Evolutionary conservation across 2,888 invertebrate genomes (phyloP).

Genomic region (Dicyrtomina minuta): DNA sequence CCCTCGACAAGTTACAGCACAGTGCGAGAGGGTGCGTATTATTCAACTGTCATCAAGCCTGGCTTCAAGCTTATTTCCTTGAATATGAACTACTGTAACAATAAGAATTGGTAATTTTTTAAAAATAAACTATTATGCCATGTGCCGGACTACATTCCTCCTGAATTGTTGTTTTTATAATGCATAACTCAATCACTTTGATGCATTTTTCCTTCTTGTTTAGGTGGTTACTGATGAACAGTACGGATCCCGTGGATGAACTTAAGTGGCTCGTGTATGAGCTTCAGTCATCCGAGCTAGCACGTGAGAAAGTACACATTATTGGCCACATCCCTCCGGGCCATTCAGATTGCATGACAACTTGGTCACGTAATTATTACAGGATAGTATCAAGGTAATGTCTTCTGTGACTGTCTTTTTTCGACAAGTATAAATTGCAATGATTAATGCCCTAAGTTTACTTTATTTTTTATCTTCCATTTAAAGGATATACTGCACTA

Average conservation of each 20-base stretch:
- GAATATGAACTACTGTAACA: constrained; percentile 97
- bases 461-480: too few relatives aligned
- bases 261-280: constrained; percentile 94
- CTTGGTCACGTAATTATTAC: constrained; percentile 94
- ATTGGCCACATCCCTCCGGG: constrained; percentile 96
- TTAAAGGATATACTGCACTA: too few relatives aligned
- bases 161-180: too few relatives aligned
- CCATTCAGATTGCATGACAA: constrained; percentile 86
- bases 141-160: too few relatives aligned
- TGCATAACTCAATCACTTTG: too few relatives aligned
- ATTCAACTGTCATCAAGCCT: constrained; percentile 84
- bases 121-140: neutral
- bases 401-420: neutral
- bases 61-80: constrained; percentile 88
- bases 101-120: constrained; percentile 80
- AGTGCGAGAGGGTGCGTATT: constrained; percentile 83
- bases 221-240: constrained; percentile 87
- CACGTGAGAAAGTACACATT: constrained; percentile 93
- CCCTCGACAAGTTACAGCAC: constrained; percentile 84
- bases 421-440: too few relatives aligned
- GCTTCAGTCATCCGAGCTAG: constrained; percentile 88
- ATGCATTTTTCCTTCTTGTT: constrained; percentile 39
- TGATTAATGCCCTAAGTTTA: too few relatives aligned
- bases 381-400: constrained; percentile 74
- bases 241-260: constrained; percentile 93